These are phyloP conservation scores for Salvelinus fontinalis DNA, from an alignment of 2,113 vertebrate genomes.

Conservation along the genomic window DNA sequence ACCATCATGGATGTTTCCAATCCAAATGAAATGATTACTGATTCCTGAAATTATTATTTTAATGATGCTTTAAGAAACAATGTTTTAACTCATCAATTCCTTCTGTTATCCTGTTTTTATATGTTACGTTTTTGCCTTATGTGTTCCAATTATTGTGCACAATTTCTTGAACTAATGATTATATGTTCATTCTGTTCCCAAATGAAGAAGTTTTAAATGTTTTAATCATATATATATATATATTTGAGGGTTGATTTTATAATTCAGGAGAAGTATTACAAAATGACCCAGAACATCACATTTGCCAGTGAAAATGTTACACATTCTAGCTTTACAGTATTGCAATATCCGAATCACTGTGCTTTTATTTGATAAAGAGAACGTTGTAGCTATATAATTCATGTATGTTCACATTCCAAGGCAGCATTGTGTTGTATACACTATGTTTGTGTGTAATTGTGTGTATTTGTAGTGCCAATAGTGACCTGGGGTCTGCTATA, in stretches of 20 bases:
- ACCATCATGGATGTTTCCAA: not conserved
- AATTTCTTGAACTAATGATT: conserved; percentile 31
- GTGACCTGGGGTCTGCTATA: not conserved
- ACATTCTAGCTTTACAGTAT: conserved; percentile 29
- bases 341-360: conserved; percentile 69
- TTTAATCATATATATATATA: conserved; percentile 48
- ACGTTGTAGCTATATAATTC: conserved; percentile 27
- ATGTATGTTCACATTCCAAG: conserved; percentile 20
- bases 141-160: conserved; percentile 60
- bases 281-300: conserved; percentile 42
- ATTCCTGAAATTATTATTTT: conserved; percentile 4
- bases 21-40: conserved; percentile 13
- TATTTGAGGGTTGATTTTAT: conserved; percentile 56
- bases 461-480: conserved; percentile 39
- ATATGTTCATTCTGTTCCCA: conserved; percentile 50
- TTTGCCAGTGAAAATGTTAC: conserved; percentile 46
- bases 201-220: conserved; percentile 65
- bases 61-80: not conserved
- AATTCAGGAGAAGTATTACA: conserved; percentile 31
- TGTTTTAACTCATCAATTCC: not conserved
- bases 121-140: conserved; percentile 65
- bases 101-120: conserved; percentile 40
- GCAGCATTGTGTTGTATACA: conserved; percentile 41
- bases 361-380: conserved; percentile 59
- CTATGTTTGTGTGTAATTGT: conserved; percentile 27